Evolutionary conservation across 2,888 invertebrate genomes (phyloP).

Genomic region (Asteroscopus sphinx): DNA sequence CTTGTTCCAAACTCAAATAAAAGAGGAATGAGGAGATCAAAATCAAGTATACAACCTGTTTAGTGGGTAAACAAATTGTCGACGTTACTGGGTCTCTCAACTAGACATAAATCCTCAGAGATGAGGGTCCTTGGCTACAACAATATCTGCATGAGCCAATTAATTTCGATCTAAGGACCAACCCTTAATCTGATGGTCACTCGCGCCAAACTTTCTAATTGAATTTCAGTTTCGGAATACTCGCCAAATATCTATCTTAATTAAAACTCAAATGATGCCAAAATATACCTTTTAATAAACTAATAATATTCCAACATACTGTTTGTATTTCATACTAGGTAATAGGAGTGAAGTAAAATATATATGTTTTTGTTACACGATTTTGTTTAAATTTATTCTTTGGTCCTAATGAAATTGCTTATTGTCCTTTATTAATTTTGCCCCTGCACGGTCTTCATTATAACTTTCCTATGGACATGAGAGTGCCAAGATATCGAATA

Average conservation of each 20-base stretch:
- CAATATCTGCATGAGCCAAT: conserved; percentile 87
- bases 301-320: conserved; percentile 15
- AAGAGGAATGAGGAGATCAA: conserved; percentile 25
- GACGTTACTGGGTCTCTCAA: conserved; percentile 62
- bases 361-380: neutral
- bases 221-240: conserved; percentile 69
- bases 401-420: conserved; percentile 10
- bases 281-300: conserved; percentile 28
- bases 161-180: conserved; percentile 82
- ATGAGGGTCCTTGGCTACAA: conserved; percentile 80
- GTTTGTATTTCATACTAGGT: neutral
- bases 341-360: neutral
- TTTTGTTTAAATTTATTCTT: neutral
- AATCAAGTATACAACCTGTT: conserved; percentile 21
- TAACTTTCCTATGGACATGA: conserved; percentile 1
- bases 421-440: conserved; percentile 3
- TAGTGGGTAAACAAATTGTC: conserved; percentile 50
- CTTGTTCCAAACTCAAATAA: conserved; percentile 13
- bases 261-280: conserved; percentile 46
- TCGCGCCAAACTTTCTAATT: conserved; percentile 78
- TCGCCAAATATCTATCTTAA: conserved; percentile 66
- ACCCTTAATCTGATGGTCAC: conserved; percentile 86
- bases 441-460: conserved; percentile 10
- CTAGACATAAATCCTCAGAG: conserved; percentile 80
- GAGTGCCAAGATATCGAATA: too few relatives aligned